Base-by-base conservation (phyloP, 2,888 invertebrate species). In the Trachelus iudaicus region DNA sequence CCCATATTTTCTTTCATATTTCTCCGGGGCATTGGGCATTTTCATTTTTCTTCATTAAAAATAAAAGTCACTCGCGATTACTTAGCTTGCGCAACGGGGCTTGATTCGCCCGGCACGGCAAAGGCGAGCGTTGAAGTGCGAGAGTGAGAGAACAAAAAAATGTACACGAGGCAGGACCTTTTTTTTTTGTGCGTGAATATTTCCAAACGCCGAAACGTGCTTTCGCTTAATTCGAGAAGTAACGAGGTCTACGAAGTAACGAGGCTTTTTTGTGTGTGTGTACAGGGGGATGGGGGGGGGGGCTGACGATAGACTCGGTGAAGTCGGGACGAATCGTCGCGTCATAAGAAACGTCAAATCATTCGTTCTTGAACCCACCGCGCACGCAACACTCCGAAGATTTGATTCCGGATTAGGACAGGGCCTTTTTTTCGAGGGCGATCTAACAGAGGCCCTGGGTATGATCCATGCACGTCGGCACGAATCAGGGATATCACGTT, bases 401-500 rank as follows among this genome's bases (percentile, higher is more conserved):
- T 87, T 88, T 86, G 84, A 89, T 88, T 88, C 84, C 86, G 86
- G 86, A 88, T 88, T 87, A 86, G 81, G 81, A 80, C 77, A 34
- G 78, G 79, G 77, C 77, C 77, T 84, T 82, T 84, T 83, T 85
- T 84, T 85, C 77, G 82, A 81, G 83, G 83, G 83, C 83, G 84
- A 87, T 86, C 84, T 76, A 87, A 88, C 87, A 84, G 87, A 87
- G 87, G 81, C 81, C 82, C 15, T 81, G 85, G 85, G 86, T 87
- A 90, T 89, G 87, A 89, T 89, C 87, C 86, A 84, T 82, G 86
- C 84, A 85, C 86, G 90, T 87, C 90, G 90, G 91, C 88, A 82
- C 81, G 88, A 90, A 87, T 89, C 90, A 91, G 91, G 86, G 89
- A 87, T 90, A 91, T 91, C 91, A 87, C 88, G 86, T 91, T 90